Evolutionary conservation across 1,140 invertebrate species (phyloP).

Genomic region (Tetraneura akinire): DNA sequence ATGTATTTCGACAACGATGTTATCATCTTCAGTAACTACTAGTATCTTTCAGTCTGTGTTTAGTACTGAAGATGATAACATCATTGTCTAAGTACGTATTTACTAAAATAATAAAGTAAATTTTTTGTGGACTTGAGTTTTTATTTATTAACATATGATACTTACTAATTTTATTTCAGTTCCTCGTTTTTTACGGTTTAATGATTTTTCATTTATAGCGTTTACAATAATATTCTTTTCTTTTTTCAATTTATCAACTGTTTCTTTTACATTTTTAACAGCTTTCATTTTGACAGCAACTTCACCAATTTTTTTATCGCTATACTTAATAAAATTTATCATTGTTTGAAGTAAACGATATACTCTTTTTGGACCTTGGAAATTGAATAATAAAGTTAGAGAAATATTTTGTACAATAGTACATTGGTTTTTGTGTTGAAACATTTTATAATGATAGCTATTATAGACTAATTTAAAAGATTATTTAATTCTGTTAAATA

Average conservation of each 20-base stretch:
- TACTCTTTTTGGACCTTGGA: slow-evolving; percentile 22
- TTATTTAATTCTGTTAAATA: neutral
- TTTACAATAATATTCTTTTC: slow-evolving; percentile 24
- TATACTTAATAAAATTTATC: slow-evolving; percentile 44
- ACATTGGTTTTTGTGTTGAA: too few species aligned
- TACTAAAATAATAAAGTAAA: too few species aligned
- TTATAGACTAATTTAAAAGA: neutral
- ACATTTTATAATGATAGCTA: too few species aligned
- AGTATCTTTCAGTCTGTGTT: too few species aligned
- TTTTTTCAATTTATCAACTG: slow-evolving; percentile 32
- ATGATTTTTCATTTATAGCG: slow-evolving; percentile 20
- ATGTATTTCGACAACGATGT: too few species aligned
- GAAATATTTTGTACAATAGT: neutral
- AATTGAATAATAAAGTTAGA: too few species aligned
- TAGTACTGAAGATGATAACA: too few species aligned
- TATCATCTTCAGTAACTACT: too few species aligned
- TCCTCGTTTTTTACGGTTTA: slow-evolving; percentile 25
- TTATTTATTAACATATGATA: too few species aligned
- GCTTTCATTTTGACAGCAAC: slow-evolving; percentile 42
- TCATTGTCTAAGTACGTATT: too few species aligned
- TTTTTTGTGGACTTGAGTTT: too few species aligned
- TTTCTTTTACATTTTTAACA: slow-evolving; percentile 40
- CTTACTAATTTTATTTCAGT: slow-evolving; percentile 26
- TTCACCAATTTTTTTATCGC: slow-evolving; percentile 41
- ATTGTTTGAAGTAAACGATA: slow-evolving; percentile 37